These are phyloP conservation scores for Drosophila sproati DNA, from an alignment of 1,140 invertebrate species.

Conservation along the genomic window DNA sequence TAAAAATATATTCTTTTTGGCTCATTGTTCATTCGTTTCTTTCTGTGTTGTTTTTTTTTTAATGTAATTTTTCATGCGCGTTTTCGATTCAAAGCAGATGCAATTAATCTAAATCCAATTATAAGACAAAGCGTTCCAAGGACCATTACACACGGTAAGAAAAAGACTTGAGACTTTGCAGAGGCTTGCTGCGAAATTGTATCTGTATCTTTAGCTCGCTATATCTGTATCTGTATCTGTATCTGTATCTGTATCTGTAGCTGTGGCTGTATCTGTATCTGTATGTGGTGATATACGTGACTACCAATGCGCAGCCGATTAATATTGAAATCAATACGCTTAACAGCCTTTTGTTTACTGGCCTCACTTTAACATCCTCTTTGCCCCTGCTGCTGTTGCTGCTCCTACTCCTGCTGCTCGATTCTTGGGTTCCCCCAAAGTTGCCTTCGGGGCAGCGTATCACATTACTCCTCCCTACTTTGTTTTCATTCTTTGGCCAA, in stretches of 20 bases:
- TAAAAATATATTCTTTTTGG: constrained; percentile 2
- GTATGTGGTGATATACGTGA: constrained; percentile 50
- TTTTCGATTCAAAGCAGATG: constrained; percentile 56
- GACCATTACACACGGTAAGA: constrained; percentile 54
- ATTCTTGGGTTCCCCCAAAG: background rate
- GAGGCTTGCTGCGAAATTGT: constrained; percentile 4
- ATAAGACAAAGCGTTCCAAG: constrained; percentile 73
- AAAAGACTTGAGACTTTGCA: background rate
- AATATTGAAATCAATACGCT: constrained; percentile 78
- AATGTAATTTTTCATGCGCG: constrained; percentile 77
- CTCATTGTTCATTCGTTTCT: background rate
- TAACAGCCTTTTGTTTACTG: constrained; percentile 60
- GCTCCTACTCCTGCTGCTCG: background rate
- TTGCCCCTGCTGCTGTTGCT: constrained; percentile 1
- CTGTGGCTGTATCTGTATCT: constrained; percentile 18
- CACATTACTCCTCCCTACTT: constrained; percentile 50
- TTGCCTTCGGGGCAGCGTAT: constrained; percentile 56
- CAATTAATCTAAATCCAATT: constrained; percentile 85
- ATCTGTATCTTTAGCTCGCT: background rate
- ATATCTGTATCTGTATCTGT: constrained; percentile 18
- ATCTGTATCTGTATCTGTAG: constrained; percentile 14
- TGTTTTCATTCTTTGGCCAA: background rate
- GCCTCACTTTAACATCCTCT: constrained; percentile 34
- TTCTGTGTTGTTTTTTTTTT: constrained; percentile 14
- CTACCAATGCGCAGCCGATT: constrained; percentile 47